Percentiles rank a stretch among this genome's conserved stretches.
Conservation (phyloP, 2,113 vertebrate species). For the Calyptomena viridis region DNA sequence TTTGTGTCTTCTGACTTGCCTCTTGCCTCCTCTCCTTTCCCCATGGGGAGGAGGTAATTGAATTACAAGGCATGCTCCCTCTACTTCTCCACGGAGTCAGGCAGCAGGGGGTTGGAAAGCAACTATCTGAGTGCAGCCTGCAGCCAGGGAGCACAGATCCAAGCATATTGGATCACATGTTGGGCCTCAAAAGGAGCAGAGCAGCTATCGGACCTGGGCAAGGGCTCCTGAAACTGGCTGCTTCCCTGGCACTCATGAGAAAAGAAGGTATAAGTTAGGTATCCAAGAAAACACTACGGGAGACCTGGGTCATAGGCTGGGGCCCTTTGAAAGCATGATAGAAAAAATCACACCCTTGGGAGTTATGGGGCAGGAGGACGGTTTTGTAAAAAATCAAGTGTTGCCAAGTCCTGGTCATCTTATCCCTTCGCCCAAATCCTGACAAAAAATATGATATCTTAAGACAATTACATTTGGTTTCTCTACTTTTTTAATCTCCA, state of each 20-base stretch:
- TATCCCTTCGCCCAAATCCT: background rate
- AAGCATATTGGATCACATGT: background rate
- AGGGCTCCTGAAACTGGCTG: background rate
- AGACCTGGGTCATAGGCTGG: background rate
- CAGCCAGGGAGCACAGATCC: background rate
- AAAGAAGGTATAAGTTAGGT: background rate
- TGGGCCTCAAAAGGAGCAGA: background rate
- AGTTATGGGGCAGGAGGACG: accelerated
- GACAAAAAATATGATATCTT: background rate
- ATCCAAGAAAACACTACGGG: background rate
- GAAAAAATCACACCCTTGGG: background rate
- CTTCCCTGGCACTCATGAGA: background rate
- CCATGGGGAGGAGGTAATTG: constrained; percentile 1
- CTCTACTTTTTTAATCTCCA: background rate
- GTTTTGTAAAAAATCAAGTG: background rate
- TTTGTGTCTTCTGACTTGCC: constrained; percentile 14
- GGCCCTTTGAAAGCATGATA: background rate
- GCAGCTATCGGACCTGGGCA: background rate
- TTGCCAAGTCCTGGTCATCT: background rate
- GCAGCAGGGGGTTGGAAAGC: constrained; percentile 29
- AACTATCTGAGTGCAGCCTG: background rate
- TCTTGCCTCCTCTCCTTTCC: constrained; percentile 34
- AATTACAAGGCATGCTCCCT: background rate
- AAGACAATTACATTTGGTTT: background rate
- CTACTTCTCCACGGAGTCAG: background rate